These are phyloP conservation scores for human (Homo sapiens) DNA, from an alignment of 2,113 vertebrate genomes.

Conservation along the genomic window GRCh38 chr12:113111001-113111500, in stretches of 20 bases:
- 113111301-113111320: background rate
- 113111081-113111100: fast-evolving
- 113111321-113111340: background rate
- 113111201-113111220: background rate
- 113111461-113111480: too few species aligned
- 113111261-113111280: background rate
- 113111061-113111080: background rate
- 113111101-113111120: background rate
- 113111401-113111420: background rate
- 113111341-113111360: background rate
- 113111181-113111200: background rate
- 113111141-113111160: background rate
- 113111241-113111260: background rate
- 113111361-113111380: background rate
- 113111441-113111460: background rate
- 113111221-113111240: background rate
- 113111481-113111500: background rate
- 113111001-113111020: background rate
- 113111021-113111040: background rate
- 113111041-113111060: background rate
- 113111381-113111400: background rate
- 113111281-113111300: background rate
- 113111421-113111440: background rate
- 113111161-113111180: background rate
- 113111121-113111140: background rate